These are phyloP conservation scores for Biston stratarius DNA, from an alignment of 2,888 invertebrate genomes.

Conservation along the genomic window DNA sequence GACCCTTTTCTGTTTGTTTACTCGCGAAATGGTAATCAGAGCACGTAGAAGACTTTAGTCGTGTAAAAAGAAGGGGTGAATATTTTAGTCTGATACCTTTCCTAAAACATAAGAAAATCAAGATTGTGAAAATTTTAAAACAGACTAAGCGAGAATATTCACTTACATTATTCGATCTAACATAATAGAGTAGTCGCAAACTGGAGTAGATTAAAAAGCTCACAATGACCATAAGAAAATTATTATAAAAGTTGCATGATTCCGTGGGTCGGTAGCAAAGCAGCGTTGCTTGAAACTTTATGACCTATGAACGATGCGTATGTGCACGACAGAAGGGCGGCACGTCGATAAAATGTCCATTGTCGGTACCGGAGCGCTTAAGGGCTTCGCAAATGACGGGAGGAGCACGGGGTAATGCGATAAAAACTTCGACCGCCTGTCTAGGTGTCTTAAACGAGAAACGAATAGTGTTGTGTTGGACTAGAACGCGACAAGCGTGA, in stretches of 20 bases:
- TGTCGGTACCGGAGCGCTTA: conserved; percentile 72
- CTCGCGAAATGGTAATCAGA: conserved; percentile 31
- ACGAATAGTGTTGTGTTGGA: conserved; percentile 64
- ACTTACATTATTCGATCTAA: background rate
- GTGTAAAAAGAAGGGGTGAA: conserved; percentile 29
- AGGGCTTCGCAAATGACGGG: conserved; percentile 75
- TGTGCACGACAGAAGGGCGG: conserved; percentile 69
- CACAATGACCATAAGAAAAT: conserved; percentile 41
- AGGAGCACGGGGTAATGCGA: conserved; percentile 69
- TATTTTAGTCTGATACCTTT: conserved; percentile 12
- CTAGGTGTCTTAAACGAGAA: conserved; percentile 60
- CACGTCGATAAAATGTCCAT: conserved; percentile 78
- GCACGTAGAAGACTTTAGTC: conserved; percentile 32
- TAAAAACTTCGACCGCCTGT: conserved; percentile 72
- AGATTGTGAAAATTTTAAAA: background rate
- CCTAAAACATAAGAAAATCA: background rate
- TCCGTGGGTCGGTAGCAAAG: conserved; percentile 63
- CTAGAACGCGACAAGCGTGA: conserved; percentile 66
- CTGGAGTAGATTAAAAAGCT: conserved; percentile 51
- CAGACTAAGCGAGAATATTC: background rate
- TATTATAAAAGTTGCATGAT: conserved; percentile 61
- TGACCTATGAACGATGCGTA: conserved; percentile 73
- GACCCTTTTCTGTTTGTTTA: conserved; percentile 40
- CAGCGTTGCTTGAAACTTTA: conserved; percentile 66
- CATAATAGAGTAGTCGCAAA: conserved; percentile 9